Conservation (phyloP, 2,888 invertebrate species). For the Pollenia labialis region DNA sequence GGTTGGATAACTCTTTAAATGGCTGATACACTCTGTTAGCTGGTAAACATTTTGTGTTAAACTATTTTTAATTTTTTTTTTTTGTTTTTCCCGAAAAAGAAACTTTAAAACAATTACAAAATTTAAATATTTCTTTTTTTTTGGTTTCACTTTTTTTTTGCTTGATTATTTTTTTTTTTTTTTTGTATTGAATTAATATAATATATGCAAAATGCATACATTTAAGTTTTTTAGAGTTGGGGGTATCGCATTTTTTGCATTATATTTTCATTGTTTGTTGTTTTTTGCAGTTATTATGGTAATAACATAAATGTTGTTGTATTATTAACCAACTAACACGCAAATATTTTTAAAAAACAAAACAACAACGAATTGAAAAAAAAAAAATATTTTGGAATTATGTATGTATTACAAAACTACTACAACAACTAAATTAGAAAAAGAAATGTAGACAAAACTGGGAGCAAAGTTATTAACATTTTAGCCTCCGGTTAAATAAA, state of each 20-base stretch:
- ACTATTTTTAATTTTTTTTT: slow-evolving; percentile 9
- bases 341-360: slow-evolving; percentile 44
- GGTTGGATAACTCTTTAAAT: neutral
- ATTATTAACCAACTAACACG: slow-evolving; percentile 74
- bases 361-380: slow-evolving; percentile 29
- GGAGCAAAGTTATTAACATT: slow-evolving; percentile 41
- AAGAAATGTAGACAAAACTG: slow-evolving; percentile 19
- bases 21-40: slow-evolving; percentile 44
- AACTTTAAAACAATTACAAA: slow-evolving; percentile 50
- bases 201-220: slow-evolving; percentile 70
- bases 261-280: slow-evolving; percentile 25
- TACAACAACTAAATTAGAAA: neutral
- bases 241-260: slow-evolving; percentile 54
- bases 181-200: slow-evolving; percentile 44
- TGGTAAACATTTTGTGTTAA: slow-evolving; percentile 29
- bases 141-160: slow-evolving; percentile 56
- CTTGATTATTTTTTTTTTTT: neutral
- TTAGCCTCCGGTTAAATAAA: slow-evolving; percentile 18
- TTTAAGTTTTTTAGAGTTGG: slow-evolving; percentile 45
- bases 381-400: slow-evolving; percentile 38
- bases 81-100: slow-evolving; percentile 33
- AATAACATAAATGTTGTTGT: slow-evolving; percentile 55
- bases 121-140: slow-evolving; percentile 48
- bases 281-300: slow-evolving; percentile 53
- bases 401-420: slow-evolving; percentile 40